phyloP scores from a whole-genome alignment of 1,140 invertebrate species.

The Macrosteles quadrilineatus region DNA sequence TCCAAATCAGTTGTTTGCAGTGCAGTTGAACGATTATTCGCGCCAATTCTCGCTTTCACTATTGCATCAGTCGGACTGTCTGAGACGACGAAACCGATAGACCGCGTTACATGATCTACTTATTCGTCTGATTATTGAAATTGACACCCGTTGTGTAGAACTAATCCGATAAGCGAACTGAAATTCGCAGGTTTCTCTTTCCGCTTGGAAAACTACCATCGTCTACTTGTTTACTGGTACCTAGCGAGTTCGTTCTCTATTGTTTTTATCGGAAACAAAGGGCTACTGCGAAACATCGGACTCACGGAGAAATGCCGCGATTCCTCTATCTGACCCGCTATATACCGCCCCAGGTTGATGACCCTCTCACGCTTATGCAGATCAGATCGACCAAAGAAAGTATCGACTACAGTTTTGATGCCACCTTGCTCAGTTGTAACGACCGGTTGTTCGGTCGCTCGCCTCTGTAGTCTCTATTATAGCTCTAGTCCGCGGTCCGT shows the following conservation, averaged over 20 bases:
- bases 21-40: slow-evolving; percentile 5
- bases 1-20: slow-evolving; percentile 10
- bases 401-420: neutral
- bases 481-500: no score
- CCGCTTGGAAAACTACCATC: no score
- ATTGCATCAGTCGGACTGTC: neutral
- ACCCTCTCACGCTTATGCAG: slow-evolving; percentile 10
- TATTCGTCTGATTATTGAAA: slow-evolving; percentile 10
- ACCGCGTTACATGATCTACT: slow-evolving; percentile 15
- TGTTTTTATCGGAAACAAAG: no score
- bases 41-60: slow-evolving; percentile 22
- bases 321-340: no score
- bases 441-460: no score
- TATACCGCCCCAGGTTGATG: neutral
- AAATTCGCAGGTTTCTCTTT: no score
- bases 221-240: no score
- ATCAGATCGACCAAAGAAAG: slow-evolving; percentile 7
- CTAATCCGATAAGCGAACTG: neutral
- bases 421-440: no score
- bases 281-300: no score
- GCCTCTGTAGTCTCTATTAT: no score
- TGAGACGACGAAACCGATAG: neutral
- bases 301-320: no score
- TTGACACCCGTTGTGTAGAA: neutral
- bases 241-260: no score